phyloP scores from a whole-genome alignment of 2,888 invertebrate genomes.

The Petrolisthes manimaculis region DNA sequence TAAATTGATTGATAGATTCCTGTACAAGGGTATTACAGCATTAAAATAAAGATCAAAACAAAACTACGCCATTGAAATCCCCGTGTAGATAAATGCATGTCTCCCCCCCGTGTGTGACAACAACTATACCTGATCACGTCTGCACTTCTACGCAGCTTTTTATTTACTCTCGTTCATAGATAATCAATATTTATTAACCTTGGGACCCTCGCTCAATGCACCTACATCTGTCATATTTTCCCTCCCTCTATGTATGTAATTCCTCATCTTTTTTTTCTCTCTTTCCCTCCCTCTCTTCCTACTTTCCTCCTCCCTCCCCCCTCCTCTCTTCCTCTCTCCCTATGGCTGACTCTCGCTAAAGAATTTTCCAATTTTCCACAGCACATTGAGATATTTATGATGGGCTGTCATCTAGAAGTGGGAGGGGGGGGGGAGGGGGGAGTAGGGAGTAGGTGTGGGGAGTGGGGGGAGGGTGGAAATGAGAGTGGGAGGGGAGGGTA shows the following conservation, averaged over 20 bases:
- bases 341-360: not conserved
- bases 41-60: conserved; percentile 10
- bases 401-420: conserved; percentile 31
- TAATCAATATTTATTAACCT: not conserved
- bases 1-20: not conserved
- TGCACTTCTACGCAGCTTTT: not conserved
- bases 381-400: conserved; percentile 43
- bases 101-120: not conserved
- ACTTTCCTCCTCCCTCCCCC: not conserved
- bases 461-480: not conserved
- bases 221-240: not conserved
- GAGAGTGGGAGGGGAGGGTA: conserved; percentile 14
- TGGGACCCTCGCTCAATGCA: not conserved
- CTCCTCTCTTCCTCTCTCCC: conserved; percentile 15
- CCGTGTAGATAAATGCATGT: no score
- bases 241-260: not conserved
- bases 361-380: conserved; percentile 28
- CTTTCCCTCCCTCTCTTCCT: not conserved
- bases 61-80: no score
- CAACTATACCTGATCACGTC: not conserved
- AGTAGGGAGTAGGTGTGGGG: not conserved
- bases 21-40: not conserved
- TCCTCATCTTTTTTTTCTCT: not conserved
- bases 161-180: not conserved
- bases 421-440: not conserved